phyloP scores from a whole-genome alignment of 2,797 vertebrate species.

The Arctocebus calabarensis region DNA sequence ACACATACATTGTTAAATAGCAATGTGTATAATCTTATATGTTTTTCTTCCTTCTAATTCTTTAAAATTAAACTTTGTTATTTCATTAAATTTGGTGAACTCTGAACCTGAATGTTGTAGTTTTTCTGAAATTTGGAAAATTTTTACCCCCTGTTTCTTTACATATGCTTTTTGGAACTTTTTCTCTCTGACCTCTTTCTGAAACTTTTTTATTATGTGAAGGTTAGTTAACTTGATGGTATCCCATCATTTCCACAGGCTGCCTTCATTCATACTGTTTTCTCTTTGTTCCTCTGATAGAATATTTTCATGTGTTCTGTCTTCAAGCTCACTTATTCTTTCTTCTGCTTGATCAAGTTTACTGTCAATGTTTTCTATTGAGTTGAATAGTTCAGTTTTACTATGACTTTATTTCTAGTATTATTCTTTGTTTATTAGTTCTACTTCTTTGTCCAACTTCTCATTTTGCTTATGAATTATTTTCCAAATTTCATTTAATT shows the following conservation, averaged over 20 bases:
- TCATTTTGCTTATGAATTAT: not conserved
- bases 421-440: not conserved
- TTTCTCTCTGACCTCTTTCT: not conserved
- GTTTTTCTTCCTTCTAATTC: not conserved
- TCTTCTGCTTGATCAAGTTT: not conserved
- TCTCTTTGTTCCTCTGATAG: not conserved
- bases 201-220: not conserved
- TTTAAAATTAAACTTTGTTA: constrained; percentile 20
- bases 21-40: not conserved
- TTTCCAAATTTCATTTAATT: not conserved
- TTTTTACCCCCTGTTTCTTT: not conserved
- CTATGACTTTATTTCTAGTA: not conserved
- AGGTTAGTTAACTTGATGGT: not conserved
- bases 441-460: not conserved
- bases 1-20: not conserved
- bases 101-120: not conserved
- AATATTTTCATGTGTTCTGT: not conserved
- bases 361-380: not conserved
- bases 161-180: not conserved
- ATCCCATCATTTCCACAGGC: not conserved
- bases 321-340: not conserved
- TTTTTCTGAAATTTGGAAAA: not conserved
- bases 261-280: not conserved
- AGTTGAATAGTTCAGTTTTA: not conserved
- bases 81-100: not conserved